Evolutionary conservation across 2,113 vertebrate species (phyloP).

Genomic region (Melanerpes aurifrons): DNA sequence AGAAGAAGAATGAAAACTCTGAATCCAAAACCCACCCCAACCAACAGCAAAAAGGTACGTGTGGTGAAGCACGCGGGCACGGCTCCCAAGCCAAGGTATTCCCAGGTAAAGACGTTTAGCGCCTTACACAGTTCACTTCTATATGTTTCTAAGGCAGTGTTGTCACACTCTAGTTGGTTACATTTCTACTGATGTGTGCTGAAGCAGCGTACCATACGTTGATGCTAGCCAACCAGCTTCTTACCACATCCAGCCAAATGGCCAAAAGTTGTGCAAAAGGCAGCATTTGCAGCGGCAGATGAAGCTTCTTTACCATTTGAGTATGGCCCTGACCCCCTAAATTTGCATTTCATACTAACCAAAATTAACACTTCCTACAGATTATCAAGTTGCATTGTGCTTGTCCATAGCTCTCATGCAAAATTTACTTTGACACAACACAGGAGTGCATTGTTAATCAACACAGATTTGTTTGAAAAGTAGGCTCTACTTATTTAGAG

Average conservation of each 20-base stretch:
- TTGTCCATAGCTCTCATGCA: not conserved
- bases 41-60: not conserved
- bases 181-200: no score
- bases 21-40: not conserved
- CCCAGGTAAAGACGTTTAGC: no score
- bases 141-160: no score
- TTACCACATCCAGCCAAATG: not conserved
- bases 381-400: not conserved
- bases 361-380: constrained; percentile 17
- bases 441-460: constrained; percentile 49
- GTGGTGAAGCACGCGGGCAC: no score
- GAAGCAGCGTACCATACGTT: no score
- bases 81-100: no score
- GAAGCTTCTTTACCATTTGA: not conserved
- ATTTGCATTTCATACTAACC: not conserved
- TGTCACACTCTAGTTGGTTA: no score
- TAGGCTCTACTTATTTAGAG: constrained; percentile 41
- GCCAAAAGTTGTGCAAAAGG: not conserved
- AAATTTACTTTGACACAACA: constrained; percentile 40
- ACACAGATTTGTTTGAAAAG: constrained; percentile 49
- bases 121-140: no score
- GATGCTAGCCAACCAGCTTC: no score
- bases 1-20: not conserved
- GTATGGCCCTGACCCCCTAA: not conserved
- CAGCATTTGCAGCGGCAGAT: not conserved